phyloP scores from a whole-genome alignment of 2,797 vertebrate genomes.

The Carduelis carduelis region DNA sequence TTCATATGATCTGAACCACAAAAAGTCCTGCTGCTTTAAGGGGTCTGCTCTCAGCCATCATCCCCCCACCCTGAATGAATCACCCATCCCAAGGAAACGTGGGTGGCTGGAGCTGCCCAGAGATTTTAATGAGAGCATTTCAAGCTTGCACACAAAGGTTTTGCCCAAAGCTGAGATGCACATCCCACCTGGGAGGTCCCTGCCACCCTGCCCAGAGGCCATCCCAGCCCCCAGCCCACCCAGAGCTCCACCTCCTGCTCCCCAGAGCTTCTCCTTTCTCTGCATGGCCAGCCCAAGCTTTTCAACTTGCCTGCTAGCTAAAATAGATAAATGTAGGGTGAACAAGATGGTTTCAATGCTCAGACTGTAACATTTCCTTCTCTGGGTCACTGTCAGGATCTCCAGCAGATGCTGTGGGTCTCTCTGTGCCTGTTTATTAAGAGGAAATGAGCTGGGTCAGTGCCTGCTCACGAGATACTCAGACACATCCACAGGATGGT shows the following conservation, averaged over 20 bases:
- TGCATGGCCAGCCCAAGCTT: background rate
- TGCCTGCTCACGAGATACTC: background rate
- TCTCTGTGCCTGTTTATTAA: rapidly evolving
- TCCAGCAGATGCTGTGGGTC: background rate
- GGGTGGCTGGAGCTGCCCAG: background rate
- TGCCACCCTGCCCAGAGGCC: background rate
- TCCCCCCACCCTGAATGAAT: rapidly evolving
- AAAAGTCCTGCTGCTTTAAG: background rate
- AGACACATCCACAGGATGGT: background rate
- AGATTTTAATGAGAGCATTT: background rate
- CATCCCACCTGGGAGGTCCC: background rate
- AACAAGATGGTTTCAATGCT: background rate
- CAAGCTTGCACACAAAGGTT: background rate
- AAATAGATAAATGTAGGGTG: background rate
- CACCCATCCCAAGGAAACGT: background rate
- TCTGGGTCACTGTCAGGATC: background rate
- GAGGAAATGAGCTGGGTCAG: background rate
- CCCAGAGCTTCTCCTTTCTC: background rate
- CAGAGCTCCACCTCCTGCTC: background rate
- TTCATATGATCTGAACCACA: background rate
- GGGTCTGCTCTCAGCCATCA: background rate
- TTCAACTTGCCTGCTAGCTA: background rate
- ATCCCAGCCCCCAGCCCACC: background rate
- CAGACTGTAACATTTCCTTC: background rate
- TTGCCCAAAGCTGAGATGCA: background rate